Base-by-base conservation (phyloP, 1,140 invertebrate species). In the Trachymyrmex septentrionalis region DNA sequence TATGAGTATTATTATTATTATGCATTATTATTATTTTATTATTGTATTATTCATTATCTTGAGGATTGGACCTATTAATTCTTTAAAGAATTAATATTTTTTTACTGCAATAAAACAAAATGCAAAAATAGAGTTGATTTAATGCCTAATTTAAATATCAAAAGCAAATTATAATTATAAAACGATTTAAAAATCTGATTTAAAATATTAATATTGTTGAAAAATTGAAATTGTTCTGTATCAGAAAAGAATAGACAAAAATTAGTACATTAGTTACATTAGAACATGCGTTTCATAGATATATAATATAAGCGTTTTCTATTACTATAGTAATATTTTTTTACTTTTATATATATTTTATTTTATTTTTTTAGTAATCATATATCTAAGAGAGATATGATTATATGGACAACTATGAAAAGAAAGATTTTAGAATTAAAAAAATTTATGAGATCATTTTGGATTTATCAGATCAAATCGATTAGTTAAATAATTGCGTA, bases 21-120 rank as follows among this genome's bases (percentile, higher is more conserved):
- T 27, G 19, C n/a, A 12, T 75, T 38, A 59, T 38, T 76, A 38
- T 73, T 50, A 73, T 73, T 38, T 38, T 38, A 57, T 59, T 75
- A 1, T 61, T 61, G 0, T 24, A 14, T 44, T 6, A 50, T 30
- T 55, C 55, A 55, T 30, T 30, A 73, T 12, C 16, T 53, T 55
- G 12, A 44, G 2, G 5, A 27, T 55, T 73, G 19, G 2, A 27
- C 14, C 7, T 55, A 72, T 53, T 72, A 72, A 34, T 30, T 27
- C 53, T 53, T 50, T 50, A 14, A 50, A 50, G 14, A 50, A 50
- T 50, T 50, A 50, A 50, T 50, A 14, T 50, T 50, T 3, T 50
- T 50, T 50, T 50, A 50, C 4, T 50, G 14, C 14, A 10, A 57
- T 21, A 57, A 55, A 55, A n/a, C n/a, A 55, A 55, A n/a, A 2